These are phyloP conservation scores for Gouania willdenowi DNA, from an alignment of 2,797 vertebrate species.

Conservation along the genomic window DNA sequence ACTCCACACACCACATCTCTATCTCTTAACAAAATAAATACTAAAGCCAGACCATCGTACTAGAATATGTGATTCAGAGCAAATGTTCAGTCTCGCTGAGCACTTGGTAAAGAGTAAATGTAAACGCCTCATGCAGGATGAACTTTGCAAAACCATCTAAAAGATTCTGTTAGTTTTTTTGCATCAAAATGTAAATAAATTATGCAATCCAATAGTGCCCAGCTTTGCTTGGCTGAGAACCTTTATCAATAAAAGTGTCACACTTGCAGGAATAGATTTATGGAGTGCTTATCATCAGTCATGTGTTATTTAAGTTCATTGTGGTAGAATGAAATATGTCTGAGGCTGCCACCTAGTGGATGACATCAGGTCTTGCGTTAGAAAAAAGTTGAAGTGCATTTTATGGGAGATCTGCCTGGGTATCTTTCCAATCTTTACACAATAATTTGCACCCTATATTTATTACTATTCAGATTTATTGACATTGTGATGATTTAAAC, in stretches of 20 bases:
- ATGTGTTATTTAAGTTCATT: too few species aligned
- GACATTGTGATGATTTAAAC: constrained; percentile 10
- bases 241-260: constrained; percentile 28
- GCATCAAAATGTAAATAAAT: constrained; percentile 46
- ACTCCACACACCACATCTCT: constrained; percentile 24
- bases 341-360: constrained; percentile 52
- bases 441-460: too few species aligned
- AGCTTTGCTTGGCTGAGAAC: constrained; percentile 37
- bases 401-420: constrained; percentile 1
- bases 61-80: too few species aligned
- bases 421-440: constrained; percentile 5
- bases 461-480: neutral
- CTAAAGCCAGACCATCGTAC: too few species aligned
- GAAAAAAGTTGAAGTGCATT: neutral
- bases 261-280: constrained; percentile 16
- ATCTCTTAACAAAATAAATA: constrained; percentile 39
- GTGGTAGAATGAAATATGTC: too few species aligned
- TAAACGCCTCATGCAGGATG: constrained; percentile 43
- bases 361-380: neutral
- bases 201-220: constrained; percentile 72
- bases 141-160: constrained; percentile 48
- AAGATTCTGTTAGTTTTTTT: neutral
- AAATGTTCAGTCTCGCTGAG: too few species aligned
- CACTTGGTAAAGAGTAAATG: too few species aligned
- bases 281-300: constrained; percentile 12